Evolutionary conservation across 1,140 invertebrate species (phyloP), one percentile per base, ranked within the genome.

Genomic region (Gryllus bimaculatus): DNA sequence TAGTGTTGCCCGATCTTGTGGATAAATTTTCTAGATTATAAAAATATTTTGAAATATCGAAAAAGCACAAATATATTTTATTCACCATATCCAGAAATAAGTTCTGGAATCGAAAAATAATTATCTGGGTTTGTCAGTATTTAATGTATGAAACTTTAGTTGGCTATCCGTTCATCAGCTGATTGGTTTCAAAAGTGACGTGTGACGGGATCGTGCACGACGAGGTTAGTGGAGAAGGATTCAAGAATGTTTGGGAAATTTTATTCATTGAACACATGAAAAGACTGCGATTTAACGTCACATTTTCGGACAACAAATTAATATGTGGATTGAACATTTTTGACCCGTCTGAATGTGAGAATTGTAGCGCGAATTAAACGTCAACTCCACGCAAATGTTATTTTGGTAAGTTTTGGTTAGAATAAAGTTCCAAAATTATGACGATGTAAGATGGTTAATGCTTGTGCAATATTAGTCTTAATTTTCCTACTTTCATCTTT

Each of bases 101-200:
- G 54, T 66, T 18, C 10, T 10, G 10, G 54, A 66, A 66, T 7
- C 0, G 54, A 66, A 66, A 18, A 66, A 66, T 66, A 66, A 66
- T 13, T 66, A 66, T 1, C 54, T 66, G 18, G 2, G 54, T 66
- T 3, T 18, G 18, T 66, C 7, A 13, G 54, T 6, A 75, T 6
- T 26, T 75, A 75, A 20, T 75, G 74, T 26, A 75, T 7, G 7
- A 0, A 2, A 6, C n/a, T 47, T 2, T 7, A 12, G 47, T 26
- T 75, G 20, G 74, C 20, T 26, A 75, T 20, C 1, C 13, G 20
- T 75, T 21, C n/a, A 47, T 75, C 47, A 66, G 74, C 47, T 26
- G 20, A 75, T 75, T 21, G 74, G 74, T 75, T 75, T 75, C 74
- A 75, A 75, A 75, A 75, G 10, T 13, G 74, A 13, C 12, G 74